A percentile compares a stretch with the other conserved stretches of the same genome.
Evolutionary conservation across 1,140 invertebrate species (phyloP).

Genomic region (Zaprionus kolodkinae): DNA sequence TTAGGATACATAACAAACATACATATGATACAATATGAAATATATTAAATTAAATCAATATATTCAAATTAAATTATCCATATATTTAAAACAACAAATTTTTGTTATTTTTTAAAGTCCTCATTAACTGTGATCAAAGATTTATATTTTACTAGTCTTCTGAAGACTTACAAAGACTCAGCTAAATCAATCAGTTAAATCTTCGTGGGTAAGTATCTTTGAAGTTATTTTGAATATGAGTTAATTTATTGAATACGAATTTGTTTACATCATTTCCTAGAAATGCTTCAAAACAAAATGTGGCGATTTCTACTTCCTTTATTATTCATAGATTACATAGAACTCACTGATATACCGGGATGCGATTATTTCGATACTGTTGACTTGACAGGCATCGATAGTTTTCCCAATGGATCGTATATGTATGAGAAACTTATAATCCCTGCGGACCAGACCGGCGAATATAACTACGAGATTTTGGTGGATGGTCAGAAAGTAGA

Average conservation of each 20-base stretch:
- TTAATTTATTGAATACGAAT: not conserved
- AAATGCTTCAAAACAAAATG: not conserved
- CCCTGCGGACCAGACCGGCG: constrained; percentile 43
- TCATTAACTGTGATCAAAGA: too few relatives aligned
- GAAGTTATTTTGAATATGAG: not conserved
- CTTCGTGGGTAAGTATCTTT: too few relatives aligned
- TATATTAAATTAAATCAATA: too few relatives aligned
- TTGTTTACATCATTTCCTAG: not conserved
- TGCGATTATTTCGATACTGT: constrained; percentile 70
- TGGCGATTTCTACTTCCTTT: not conserved
- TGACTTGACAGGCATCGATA: constrained; percentile 28
- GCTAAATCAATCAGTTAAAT: too few relatives aligned
- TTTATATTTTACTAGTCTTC: too few relatives aligned
- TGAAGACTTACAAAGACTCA: too few relatives aligned
- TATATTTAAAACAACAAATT: too few relatives aligned
- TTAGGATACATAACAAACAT: too few relatives aligned
- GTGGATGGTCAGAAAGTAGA: constrained; percentile 25
- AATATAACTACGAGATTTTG: constrained; percentile 51
- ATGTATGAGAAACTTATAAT: constrained; percentile 57
- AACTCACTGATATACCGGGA: constrained; percentile 35
- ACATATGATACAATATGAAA: too few relatives aligned
- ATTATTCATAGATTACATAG: not conserved
- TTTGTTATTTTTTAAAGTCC: too few relatives aligned
- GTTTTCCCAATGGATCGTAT: constrained; percentile 62
- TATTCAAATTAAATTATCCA: too few relatives aligned